These are phyloP conservation scores for Solenopsis fugax DNA, from an alignment of 1,140 invertebrate species.

Conservation along the genomic window DNA sequence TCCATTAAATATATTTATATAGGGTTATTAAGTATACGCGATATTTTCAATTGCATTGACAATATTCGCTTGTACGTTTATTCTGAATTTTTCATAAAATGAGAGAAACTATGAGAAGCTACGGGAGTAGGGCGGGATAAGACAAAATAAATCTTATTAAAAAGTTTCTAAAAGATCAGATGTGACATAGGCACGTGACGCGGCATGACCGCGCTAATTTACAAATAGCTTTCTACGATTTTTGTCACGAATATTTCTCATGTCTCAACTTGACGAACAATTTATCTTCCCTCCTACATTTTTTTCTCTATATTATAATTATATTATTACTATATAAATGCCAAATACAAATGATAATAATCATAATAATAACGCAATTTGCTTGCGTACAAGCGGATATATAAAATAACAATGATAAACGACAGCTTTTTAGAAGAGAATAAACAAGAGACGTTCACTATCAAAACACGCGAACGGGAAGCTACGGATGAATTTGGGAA, in stretches of 20 bases:
- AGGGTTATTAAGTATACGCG: not conserved
- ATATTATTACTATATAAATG: not conserved
- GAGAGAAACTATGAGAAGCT: not conserved
- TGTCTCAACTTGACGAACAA: not conserved
- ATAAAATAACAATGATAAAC: slow-evolving; percentile 7
- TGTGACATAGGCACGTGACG: not conserved
- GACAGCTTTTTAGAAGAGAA: not conserved
- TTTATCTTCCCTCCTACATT: not conserved
- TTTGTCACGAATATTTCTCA: not conserved
- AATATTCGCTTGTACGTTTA: not conserved
- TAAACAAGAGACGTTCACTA: not conserved
- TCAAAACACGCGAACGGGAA: slow-evolving; percentile 10
- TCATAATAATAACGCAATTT: not conserved
- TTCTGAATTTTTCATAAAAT: not conserved
- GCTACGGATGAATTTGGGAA: slow-evolving; percentile 26
- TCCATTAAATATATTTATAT: too few species aligned
- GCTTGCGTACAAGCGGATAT: not conserved
- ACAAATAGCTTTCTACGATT: not conserved
- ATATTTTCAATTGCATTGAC: not conserved
- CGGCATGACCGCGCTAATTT: not conserved
- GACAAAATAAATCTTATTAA: not conserved
- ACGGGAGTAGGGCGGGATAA: not conserved
- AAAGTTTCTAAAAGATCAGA: not conserved
- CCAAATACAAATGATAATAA: not conserved
- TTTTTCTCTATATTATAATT: not conserved